Percentiles rank a stretch among this genome's conserved stretches.
Conservation (phyloP, 2,888 invertebrate species). For the Hypselothyrea guttata region DNA sequence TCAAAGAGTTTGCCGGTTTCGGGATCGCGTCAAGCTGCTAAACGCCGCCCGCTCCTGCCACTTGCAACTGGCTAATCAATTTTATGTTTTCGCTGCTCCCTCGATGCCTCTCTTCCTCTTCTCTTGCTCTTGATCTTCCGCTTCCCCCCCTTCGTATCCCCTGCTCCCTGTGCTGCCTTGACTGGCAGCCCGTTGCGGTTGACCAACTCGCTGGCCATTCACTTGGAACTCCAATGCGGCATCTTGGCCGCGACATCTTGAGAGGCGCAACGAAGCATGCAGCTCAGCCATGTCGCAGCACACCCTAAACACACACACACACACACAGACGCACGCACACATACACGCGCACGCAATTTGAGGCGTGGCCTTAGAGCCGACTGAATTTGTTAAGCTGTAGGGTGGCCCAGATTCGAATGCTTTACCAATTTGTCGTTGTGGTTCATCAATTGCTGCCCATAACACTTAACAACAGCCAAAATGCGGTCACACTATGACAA, state of each 20-base stretch:
- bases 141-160: no score
- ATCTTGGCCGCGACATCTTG: conserved; percentile 37
- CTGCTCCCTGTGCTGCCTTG: no score
- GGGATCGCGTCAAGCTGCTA: conserved; percentile 50
- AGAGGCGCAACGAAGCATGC: conserved; percentile 25
- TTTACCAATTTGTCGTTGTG: conserved; percentile 1
- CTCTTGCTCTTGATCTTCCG: background rate
- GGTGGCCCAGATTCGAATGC: background rate
- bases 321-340: no score
- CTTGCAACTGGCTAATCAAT: conserved; percentile 57
- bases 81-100: conserved; percentile 33
- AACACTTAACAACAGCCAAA: no score
- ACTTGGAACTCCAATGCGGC: conserved; percentile 51
- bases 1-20: conserved; percentile 53
- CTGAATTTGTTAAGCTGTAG: background rate
- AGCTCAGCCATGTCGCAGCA: conserved; percentile 33
- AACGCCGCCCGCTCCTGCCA: conserved; percentile 37
- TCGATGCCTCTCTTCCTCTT: background rate
- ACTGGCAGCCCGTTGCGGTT: conserved; percentile 62
- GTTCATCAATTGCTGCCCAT: background rate
- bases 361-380: conserved; percentile 26
- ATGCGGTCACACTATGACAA: background rate
- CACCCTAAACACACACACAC: no score
- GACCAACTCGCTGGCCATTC: conserved; percentile 64
- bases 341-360: background rate